A percentile compares a stretch with the other conserved stretches of the same genome.
These are phyloP conservation scores for Atherix ibis DNA, from an alignment of 2,888 invertebrate species.

Conservation along the genomic window DNA sequence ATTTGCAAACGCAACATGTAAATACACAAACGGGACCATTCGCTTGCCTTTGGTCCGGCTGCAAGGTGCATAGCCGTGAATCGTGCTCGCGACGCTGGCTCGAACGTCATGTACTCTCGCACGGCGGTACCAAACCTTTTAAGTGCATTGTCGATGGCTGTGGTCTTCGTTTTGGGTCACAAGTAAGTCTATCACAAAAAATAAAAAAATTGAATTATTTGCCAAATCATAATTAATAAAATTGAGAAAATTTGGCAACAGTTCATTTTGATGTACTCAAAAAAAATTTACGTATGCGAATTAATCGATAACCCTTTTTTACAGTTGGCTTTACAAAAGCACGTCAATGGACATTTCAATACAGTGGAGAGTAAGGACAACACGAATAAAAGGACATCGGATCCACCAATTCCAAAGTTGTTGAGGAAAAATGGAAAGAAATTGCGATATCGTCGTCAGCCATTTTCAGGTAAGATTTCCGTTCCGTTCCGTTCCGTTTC, in stretches of 20 bases:
- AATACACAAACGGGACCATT: conserved; percentile 75
- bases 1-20: conserved; percentile 74
- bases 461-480: conserved; percentile 65
- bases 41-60: conserved; percentile 83
- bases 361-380: conserved; percentile 37
- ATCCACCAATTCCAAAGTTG: conserved; percentile 60
- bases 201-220: no score
- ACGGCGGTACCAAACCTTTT: conserved; percentile 87
- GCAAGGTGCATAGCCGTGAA: conserved; percentile 84
- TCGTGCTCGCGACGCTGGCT: conserved; percentile 89
- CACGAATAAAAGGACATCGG: conserved; percentile 51
- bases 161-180: conserved; percentile 71
- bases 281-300: no score
- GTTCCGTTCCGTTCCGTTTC: no score
- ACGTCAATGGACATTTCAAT: conserved; percentile 84
- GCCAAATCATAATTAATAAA: no score
- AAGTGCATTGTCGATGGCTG: conserved; percentile 92
- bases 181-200: conserved; percentile 60
- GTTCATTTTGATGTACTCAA: no score
- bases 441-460: conserved; percentile 69
- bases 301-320: conserved; percentile 6
- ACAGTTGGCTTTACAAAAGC: conserved; percentile 62
- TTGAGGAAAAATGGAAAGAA: conserved; percentile 78
- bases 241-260: no score
- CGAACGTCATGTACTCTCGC: conserved; percentile 79